Evolutionary conservation across 2,888 invertebrate genomes (phyloP), one percentile per base, ranked within the genome.

Genomic region (Chorisops tibialis): DNA sequence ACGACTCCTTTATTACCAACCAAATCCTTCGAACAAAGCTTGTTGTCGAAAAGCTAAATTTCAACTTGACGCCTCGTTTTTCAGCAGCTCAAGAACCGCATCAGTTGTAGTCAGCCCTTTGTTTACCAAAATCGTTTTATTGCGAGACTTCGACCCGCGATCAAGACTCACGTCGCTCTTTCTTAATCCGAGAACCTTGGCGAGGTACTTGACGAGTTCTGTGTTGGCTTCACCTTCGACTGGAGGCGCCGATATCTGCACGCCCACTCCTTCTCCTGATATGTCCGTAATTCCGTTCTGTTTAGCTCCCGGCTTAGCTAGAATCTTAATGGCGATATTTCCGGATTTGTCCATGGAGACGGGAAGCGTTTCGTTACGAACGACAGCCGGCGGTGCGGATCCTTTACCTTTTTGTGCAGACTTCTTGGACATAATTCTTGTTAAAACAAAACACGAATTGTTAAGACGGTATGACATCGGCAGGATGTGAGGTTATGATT

Each of bases 171-270:
- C 80, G 69, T 88, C 86, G 65, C 86, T 86, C 75, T 90, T 90
- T 63, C 85, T 81, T 2, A 90, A 69, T 11, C 83, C 85, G 37
- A 91, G 74, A n/a, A 89, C 77, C 66, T 83, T 81, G 1, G 89
- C 82, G 51, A 91, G 75, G 70, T 84, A 91, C 73, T 87, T 87
- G 0, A 91, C 79, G 7, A 91, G 79, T 72, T 89, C 91, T 38
- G 84, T 81, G 70, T 91, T 91, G 11, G 91, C 91, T 77, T 89
- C 88, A 3, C 91, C 89, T 71, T 91, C 91, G 4, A 86, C 82
- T 1, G 91, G 89, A n/a, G 89, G 89, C 1, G 91, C 90, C 63
- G 85, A 84, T 66, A 91, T 89, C 38, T 60, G 60, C 1, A 60
- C 50, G 11, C 56, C 86, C 22, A 91, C 81, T 7, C 83, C 84